Conservation (phyloP, 2,888 invertebrate species). For the Andrena flavipes region DNA sequence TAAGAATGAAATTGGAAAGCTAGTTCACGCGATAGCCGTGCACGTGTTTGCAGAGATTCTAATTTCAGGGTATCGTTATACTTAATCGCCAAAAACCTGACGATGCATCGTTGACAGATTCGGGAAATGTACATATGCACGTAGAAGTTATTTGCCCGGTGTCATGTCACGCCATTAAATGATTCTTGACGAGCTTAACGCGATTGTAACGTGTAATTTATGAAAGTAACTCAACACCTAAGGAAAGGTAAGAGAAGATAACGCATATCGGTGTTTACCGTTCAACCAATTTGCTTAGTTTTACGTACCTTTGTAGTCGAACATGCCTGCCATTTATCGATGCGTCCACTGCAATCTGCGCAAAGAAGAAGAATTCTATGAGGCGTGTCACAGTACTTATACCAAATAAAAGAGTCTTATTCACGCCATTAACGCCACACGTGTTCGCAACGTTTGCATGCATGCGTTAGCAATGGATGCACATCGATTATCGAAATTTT, state of each 20-base stretch:
- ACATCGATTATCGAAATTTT: conserved; percentile 11
- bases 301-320: conserved; percentile 47
- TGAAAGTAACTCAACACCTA: background rate
- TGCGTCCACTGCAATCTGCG: conserved; percentile 16
- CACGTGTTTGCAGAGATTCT: background rate
- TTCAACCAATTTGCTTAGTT: background rate
- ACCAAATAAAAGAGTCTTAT: background rate
- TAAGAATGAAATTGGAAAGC: conserved; percentile 8
- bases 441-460: background rate
- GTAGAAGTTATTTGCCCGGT: background rate
- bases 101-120: background rate
- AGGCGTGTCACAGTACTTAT: background rate
- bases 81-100: background rate
- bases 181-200: background rate
- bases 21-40: background rate
- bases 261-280: background rate
- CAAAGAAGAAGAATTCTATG: conserved; percentile 23
- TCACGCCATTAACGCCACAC: background rate
- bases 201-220: too few species aligned
- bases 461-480: background rate
- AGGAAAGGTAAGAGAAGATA: background rate
- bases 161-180: background rate
- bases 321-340: conserved; percentile 27
- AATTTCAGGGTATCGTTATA: background rate
- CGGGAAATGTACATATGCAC: background rate